Evolutionary conservation across 2,113 vertebrate genomes (phyloP).

Genomic region (Gymnarchus niloticus): DNA sequence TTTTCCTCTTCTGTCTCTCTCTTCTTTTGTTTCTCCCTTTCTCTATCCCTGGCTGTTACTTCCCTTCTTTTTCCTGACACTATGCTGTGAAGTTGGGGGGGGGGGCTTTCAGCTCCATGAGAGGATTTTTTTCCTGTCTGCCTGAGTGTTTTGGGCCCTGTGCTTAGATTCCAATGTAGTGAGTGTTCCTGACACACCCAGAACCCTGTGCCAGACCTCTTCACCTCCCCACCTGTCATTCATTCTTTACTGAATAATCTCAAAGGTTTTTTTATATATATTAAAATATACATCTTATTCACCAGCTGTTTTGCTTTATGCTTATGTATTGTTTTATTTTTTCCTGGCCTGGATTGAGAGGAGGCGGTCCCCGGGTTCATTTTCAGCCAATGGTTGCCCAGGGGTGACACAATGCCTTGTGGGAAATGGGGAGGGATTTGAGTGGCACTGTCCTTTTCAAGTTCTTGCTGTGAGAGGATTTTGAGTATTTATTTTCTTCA

Average conservation of each 20-base stretch:
- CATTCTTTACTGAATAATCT: neutral
- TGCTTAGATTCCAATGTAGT: conserved; percentile 61
- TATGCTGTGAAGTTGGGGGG: conserved; percentile 24
- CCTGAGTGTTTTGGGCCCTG: conserved; percentile 30
- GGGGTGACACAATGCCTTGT: conserved; percentile 34
- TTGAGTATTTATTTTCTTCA: conserved; percentile 13
- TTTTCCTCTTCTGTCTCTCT: conserved; percentile 12
- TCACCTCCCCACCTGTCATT: neutral
- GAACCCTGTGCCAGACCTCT: neutral
- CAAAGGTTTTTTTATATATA: neutral
- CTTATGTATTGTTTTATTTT: conserved; percentile 38
- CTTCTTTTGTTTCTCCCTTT: neutral
- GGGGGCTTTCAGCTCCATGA: conserved; percentile 13
- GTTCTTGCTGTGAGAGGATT: conserved; percentile 47
- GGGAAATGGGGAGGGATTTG: conserved; percentile 38
- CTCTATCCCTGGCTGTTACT: conserved; percentile 13
- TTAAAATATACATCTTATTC: neutral
- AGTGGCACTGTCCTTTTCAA: conserved; percentile 36
- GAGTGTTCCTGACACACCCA: conserved; percentile 60
- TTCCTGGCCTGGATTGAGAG: conserved; percentile 37
- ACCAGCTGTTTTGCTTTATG: conserved; percentile 32
- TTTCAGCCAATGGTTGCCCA: conserved; percentile 46
- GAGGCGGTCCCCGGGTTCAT: conserved; percentile 30
- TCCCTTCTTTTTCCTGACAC: neutral
- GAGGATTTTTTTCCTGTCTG: conserved; percentile 7